Conservation (phyloP, 2,113 vertebrate species). For the human region DNA sequence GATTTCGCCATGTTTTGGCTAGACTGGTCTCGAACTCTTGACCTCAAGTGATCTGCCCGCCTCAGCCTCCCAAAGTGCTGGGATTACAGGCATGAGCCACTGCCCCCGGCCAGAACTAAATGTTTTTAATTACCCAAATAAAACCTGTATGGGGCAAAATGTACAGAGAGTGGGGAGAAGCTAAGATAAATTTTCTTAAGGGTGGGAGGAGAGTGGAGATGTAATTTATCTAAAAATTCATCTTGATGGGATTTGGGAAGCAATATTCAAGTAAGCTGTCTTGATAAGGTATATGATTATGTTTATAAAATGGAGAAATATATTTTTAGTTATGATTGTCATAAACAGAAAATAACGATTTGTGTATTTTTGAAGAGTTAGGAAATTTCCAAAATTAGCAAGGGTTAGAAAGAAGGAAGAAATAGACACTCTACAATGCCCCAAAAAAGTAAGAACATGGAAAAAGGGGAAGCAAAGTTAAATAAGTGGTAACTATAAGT, state of each 20-base stretch:
- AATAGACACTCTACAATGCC: neutral
- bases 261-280: neutral
- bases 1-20: too few species aligned
- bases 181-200: neutral
- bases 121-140: neutral
- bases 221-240: neutral
- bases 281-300: neutral
- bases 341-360: neutral
- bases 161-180: neutral
- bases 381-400: neutral
- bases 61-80: too few species aligned
- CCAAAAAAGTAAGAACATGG: neutral
- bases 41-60: too few species aligned
- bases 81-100: too few species aligned
- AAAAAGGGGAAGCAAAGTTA: neutral
- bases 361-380: neutral
- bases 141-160: neutral
- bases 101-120: neutral
- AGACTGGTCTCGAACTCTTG: too few species aligned
- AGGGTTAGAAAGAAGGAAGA: neutral
- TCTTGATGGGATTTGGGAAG: neutral
- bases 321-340: neutral
- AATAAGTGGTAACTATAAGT: neutral
- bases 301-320: neutral
- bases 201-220: too few species aligned